phyloP scores from a whole-genome alignment of 1,140 invertebrate species.

The Drosophila malerkotliana region DNA sequence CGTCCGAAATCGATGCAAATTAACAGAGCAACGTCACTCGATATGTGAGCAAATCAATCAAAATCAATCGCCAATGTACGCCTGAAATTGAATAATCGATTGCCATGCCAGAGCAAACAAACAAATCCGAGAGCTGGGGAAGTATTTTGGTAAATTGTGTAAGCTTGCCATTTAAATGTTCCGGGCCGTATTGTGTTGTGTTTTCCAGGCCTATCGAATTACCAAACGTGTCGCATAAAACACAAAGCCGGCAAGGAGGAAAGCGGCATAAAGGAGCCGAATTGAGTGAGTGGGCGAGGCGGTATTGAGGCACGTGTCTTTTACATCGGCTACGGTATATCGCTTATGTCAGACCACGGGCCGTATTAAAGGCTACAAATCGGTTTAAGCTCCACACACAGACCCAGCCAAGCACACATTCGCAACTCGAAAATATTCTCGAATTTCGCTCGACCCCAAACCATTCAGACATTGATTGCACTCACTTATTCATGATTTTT shows the following conservation, averaged over 20 bases:
- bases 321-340: conserved; percentile 30
- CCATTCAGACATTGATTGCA: conserved; percentile 63
- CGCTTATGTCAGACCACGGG: conserved; percentile 73
- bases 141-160: conserved; percentile 48
- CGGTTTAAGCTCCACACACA: conserved; percentile 63
- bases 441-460: conserved; percentile 13
- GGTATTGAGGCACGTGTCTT: conserved; percentile 30
- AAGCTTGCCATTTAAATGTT: conserved; percentile 59
- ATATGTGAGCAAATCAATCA: conserved; percentile 71
- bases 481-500: conserved; percentile 72
- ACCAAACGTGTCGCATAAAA: conserved; percentile 56
- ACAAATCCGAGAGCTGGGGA: conserved; percentile 14
- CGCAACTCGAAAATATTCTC: conserved; percentile 9
- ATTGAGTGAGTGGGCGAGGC: neutral
- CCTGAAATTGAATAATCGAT: conserved; percentile 79
- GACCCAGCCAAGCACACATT: conserved; percentile 18
- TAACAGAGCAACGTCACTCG: conserved; percentile 62
- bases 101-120: conserved; percentile 51
- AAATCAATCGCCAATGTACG: conserved; percentile 70
- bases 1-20: conserved; percentile 66
- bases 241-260: conserved; percentile 26
- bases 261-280: neutral
- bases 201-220: conserved; percentile 62
- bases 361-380: conserved; percentile 74
- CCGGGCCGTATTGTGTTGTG: neutral